Percentiles rank a stretch among this genome's conserved stretches.
These are phyloP conservation scores for Sternarchorhynchus goeldii DNA, from an alignment of 2,797 vertebrate species.

Conservation along the genomic window DNA sequence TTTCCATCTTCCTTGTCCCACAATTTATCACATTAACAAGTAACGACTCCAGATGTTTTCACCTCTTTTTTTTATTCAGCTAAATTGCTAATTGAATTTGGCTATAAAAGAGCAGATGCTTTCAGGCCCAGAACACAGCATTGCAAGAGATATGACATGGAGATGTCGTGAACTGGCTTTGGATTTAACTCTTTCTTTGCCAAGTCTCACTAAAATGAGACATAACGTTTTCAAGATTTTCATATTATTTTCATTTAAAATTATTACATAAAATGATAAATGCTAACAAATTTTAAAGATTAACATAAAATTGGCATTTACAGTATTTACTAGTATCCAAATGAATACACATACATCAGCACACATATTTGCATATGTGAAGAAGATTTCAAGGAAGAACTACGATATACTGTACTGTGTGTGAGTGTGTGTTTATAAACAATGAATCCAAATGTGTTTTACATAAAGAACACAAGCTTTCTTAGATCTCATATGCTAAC, in stretches of 20 bases:
- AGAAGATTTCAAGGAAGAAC: no score
- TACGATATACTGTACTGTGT: no score
- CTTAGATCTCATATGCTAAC: background rate
- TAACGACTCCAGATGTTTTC: conserved; percentile 63
- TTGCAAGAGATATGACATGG: conserved; percentile 48
- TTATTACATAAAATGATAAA: no score
- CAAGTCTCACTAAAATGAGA: background rate
- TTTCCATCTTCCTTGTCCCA: conserved; percentile 60
- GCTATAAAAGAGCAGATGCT: conserved; percentile 64
- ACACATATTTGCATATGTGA: no score
- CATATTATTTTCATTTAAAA: no score
- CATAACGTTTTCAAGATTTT: background rate
- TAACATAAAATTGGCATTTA: background rate
- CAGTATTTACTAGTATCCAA: background rate
- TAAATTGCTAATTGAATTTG: conserved; percentile 65
- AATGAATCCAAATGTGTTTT: background rate
- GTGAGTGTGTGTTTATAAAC: background rate
- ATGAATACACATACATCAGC: background rate
- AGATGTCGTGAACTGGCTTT: conserved; percentile 28
- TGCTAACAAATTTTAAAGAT: background rate
- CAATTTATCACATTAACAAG: conserved; percentile 59
- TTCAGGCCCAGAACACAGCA: conserved; percentile 50
- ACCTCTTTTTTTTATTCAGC: conserved; percentile 52
- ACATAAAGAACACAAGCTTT: background rate
- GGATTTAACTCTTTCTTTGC: conserved; percentile 47